phyloP scores from a whole-genome alignment of 2,888 invertebrate species.

The Sminthurinus aureus region DNA sequence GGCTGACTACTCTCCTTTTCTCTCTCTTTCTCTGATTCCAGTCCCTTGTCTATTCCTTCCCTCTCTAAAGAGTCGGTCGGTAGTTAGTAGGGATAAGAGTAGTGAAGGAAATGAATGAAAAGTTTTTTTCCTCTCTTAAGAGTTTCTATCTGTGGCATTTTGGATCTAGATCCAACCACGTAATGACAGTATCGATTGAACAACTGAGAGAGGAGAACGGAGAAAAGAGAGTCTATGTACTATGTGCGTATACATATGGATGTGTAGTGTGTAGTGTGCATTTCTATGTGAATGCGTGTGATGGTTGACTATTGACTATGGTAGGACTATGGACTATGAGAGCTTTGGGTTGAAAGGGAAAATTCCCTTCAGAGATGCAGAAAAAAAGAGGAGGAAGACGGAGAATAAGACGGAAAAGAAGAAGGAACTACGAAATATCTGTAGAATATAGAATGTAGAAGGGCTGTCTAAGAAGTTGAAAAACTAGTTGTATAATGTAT shows the following conservation, averaged over 20 bases:
- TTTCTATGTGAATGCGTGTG: no score
- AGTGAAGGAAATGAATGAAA: conserved; percentile 31
- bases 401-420: neutral
- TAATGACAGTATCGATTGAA: conserved; percentile 52
- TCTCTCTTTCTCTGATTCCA: no score
- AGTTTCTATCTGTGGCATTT: conserved; percentile 37
- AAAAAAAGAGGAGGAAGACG: neutral
- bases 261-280: conserved; percentile 6
- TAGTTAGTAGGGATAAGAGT: conserved; percentile 14
- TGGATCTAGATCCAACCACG: conserved; percentile 46
- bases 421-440: neutral
- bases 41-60: no score
- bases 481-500: neutral
- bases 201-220: conserved; percentile 30
- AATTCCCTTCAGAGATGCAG: conserved; percentile 40
- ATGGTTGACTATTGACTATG: no score
- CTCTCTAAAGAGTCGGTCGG: neutral
- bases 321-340: no score
- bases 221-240: conserved; percentile 20
- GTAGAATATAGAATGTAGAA: no score
- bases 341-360: conserved; percentile 33
- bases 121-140: conserved; percentile 29
- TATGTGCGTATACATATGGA: neutral
- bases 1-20: neutral
- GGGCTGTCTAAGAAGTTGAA: neutral